Evolutionary conservation across 2,888 invertebrate species (phyloP), one percentile per base, ranked within the genome.

Genomic region (Melieria omissa): DNA sequence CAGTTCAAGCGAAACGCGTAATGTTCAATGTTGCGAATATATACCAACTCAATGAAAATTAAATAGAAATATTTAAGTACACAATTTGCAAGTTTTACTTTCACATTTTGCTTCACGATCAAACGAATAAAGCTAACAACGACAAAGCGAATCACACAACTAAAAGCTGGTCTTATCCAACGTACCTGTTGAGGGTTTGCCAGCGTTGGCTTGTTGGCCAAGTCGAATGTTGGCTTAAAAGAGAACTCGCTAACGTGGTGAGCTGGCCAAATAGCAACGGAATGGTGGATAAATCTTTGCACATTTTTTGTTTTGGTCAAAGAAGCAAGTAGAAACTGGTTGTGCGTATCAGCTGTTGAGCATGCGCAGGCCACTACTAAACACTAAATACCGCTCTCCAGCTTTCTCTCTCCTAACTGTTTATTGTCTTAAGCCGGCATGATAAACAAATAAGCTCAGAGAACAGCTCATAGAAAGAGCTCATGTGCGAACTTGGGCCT

Each of bases 91-190:
- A n/a, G 72, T 75, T 73, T 76, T 73, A 79, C 81, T 82, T 79
- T 82, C 80, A 80, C 80, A 80, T 79, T 74, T 73, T 72, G 78
- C 75, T 70, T 16, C 75, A 78, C 77, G 76, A 80, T 76, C 74
- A 75, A 73, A 60, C 68, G 52, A 47, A 29, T 7, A 29, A 29
- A 12, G 47, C 14, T 10, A 58, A 42, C 65, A 14, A 41, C 57
- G 49, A 16, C 47, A 62, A 58, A 49, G 68, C 72, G 65, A 62
- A 55, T 75, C 74, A 74, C 64, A 60, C 75, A 76, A 76, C 72
- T 77, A 72, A 73, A 65, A 73, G 14, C 71, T 63, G 63, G 71
- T 75, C 66, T 71, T 46, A 41, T 52, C 65, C n/a, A 65, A 57
- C 54, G 64, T 12, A 72, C 62, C 61, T 42, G 64, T 45, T 47